Conservation (phyloP, 2,888 invertebrate genomes). For the Xylocampa areola region DNA sequence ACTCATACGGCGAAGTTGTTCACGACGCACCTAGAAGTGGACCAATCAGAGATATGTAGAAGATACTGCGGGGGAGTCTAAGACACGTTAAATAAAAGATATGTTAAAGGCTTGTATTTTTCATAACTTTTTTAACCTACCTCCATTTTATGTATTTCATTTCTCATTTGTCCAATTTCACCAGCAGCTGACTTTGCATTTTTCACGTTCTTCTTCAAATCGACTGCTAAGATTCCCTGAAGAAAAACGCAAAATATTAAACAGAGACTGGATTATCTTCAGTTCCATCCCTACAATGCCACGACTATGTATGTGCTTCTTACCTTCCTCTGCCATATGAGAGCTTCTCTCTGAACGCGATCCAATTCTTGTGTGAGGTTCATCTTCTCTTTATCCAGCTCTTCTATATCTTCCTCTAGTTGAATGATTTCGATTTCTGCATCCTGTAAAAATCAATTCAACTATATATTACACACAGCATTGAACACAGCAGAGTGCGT, state of each 20-base stretch:
- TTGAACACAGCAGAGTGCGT: too few relatives aligned
- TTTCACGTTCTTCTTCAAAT: slow-evolving; percentile 92
- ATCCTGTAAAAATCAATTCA: slow-evolving; percentile 84
- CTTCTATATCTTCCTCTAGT: slow-evolving; percentile 92
- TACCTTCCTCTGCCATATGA: slow-evolving; percentile 95
- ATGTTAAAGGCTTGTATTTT: too few relatives aligned
- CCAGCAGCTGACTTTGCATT: slow-evolving; percentile 91
- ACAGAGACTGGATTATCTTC: too few relatives aligned
- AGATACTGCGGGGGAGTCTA: too few relatives aligned
- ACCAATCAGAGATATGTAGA: neutral
- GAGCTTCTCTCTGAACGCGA: slow-evolving; percentile 91
- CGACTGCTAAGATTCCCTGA: slow-evolving; percentile 91
- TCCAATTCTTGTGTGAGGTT: slow-evolving; percentile 91
- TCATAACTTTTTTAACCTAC: slow-evolving; percentile 83
- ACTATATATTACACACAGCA: too few relatives aligned
- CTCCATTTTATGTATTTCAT: slow-evolving; percentile 96
- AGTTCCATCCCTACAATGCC: too few relatives aligned
- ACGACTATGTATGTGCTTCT: slow-evolving; percentile 7
- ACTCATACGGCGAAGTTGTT: slow-evolving; percentile 82
- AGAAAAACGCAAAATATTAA: too few relatives aligned
- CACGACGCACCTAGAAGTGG: slow-evolving; percentile 76
- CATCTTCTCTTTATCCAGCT: slow-evolving; percentile 91
- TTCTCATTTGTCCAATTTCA: slow-evolving; percentile 93
- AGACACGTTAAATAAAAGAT: too few relatives aligned
- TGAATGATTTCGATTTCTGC: slow-evolving; percentile 92